Evolutionary conservation across 2,888 invertebrate species (phyloP), one percentile per base, ranked within the genome.

Genomic region (Seira ritae): DNA sequence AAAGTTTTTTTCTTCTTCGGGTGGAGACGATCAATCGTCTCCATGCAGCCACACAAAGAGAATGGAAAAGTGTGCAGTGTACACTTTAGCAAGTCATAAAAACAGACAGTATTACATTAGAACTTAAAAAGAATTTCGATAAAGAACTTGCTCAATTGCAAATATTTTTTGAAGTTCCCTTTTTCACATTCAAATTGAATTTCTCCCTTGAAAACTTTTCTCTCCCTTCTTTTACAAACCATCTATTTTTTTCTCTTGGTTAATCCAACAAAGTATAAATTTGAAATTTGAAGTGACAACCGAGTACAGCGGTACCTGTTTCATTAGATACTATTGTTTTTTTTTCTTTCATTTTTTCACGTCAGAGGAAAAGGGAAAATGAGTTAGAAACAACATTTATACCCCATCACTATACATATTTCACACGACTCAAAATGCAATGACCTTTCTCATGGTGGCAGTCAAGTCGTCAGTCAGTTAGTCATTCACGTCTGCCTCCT

Each of bases 261-360:
- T 74, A 74, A 74, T 74, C 74, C 66, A 46, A 74, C 46, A 31
- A 46, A 66, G 46, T 50, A 75, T 55, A 75, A 50, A 31, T 75
- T 75, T 75, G 42, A 75, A 68, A 75, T 75, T 66, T 75, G 75
- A 68, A 75, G 75, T 75, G 75, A 75, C 75, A 75, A 75, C 67
- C 8, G 8, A 8, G 31, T 8, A 8, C 31, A 4, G 2, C 31
- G n/a, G n/a, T 75, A 77, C 69, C 69, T 77, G 77, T 60, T 69
- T 77, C 68, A 4, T 22, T 62, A 69, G 68, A 77, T 37, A 69
- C 69, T 69, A 37, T 31, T 37, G 60, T 62, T 60, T 31, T 4
- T 2, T 31, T 2, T 31, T 8, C 31, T 31, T 2, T 31, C 69
- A 60, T 77, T 70, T 69, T 8, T 31, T 31, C 31, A 31, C 31